Conservation (phyloP, 2,797 vertebrate species). For the Xiphophorus birchmanni region DNA sequence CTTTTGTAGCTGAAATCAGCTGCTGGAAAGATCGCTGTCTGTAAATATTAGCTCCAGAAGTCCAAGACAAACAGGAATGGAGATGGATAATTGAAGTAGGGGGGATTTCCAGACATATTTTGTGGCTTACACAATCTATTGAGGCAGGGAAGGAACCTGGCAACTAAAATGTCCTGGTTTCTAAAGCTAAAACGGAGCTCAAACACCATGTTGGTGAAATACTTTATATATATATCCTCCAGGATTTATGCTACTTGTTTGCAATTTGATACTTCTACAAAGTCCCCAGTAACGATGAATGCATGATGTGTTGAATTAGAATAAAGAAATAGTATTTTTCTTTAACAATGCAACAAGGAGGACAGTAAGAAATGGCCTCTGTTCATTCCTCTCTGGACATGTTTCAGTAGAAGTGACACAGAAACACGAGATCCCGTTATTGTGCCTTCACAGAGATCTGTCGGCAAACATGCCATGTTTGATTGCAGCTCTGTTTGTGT, state of each 20-base stretch:
- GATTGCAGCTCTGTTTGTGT: conserved; percentile 63
- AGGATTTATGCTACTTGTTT: conserved; percentile 3
- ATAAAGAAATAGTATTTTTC: conserved; percentile 14
- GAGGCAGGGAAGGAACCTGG: conserved; percentile 64
- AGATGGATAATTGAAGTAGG: conserved; percentile 42
- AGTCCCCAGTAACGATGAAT: conserved; percentile 9
- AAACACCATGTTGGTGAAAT: not conserved
- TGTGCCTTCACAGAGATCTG: conserved; percentile 78
- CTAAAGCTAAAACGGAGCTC: conserved; percentile 25
- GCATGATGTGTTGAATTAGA: conserved; percentile 17
- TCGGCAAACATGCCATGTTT: conserved; percentile 77
- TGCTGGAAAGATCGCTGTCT: conserved; percentile 41
- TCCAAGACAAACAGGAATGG: conserved; percentile 64
- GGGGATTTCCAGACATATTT: conserved; percentile 78
- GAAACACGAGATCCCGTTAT: conserved; percentile 64
- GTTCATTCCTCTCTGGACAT: conserved; percentile 59
- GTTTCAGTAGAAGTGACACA: conserved; percentile 67
- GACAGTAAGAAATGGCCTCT: conserved; percentile 48
- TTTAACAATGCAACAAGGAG: conserved; percentile 7
- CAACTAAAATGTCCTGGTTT: conserved; percentile 54
- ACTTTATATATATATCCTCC: no score
- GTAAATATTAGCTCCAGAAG: conserved; percentile 70
- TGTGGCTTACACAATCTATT: conserved; percentile 77
- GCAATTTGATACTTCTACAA: conserved; percentile 51
- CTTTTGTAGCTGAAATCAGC: conserved; percentile 6